Conservation (phyloP, 2,113 vertebrate genomes). For the Marmota monax region DNA sequence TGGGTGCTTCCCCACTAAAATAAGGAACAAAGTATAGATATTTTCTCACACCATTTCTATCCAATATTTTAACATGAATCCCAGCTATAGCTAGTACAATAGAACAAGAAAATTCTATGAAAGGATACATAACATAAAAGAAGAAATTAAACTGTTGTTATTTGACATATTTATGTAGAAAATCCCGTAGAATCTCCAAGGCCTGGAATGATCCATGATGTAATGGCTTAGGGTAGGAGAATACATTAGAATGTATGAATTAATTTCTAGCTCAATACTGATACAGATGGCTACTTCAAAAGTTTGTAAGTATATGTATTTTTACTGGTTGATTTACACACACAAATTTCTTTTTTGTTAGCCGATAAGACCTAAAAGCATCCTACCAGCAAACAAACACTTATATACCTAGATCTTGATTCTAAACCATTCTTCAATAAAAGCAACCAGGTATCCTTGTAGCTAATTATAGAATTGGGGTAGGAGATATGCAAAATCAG, state of each 20-base stretch:
- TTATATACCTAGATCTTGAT: neutral
- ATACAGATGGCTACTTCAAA: neutral
- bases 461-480: neutral
- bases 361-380: neutral
- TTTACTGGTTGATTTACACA: neutral
- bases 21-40: neutral
- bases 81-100: neutral
- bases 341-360: neutral
- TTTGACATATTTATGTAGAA: neutral
- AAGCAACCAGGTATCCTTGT: neutral
- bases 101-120: neutral
- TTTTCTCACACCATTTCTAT: neutral
- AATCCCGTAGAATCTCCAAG: neutral
- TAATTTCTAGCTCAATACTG: neutral
- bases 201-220: neutral
- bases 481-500: neutral
- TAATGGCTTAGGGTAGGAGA: neutral
- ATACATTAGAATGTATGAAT: neutral
- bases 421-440: neutral
- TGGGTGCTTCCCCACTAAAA: neutral
- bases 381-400: neutral
- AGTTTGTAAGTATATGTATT: neutral
- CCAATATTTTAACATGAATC: neutral
- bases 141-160: neutral
- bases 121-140: neutral